Conservation (phyloP, 2,113 vertebrate genomes). For the Oryzias celebensis region DNA sequence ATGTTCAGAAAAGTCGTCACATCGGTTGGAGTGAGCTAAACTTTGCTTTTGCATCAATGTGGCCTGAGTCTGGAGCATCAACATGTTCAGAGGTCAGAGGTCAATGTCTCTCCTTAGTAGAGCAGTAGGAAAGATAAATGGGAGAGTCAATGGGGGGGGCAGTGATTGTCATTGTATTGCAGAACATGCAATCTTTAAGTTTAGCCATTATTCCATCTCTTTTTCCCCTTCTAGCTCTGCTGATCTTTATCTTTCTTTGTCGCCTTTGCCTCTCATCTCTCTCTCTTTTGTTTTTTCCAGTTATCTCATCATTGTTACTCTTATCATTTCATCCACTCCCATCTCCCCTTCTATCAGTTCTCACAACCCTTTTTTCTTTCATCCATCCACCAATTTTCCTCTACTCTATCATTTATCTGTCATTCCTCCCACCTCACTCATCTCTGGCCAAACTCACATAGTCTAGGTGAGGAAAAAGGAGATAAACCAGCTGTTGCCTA, state of each 20-base stretch:
- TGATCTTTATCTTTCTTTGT: not conserved
- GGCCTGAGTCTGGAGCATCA: not conserved
- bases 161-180: slow-evolving; percentile 1
- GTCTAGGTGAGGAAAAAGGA: slow-evolving; percentile 7
- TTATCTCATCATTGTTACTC: not conserved
- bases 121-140: slow-evolving; percentile 28
- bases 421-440: not conserved
- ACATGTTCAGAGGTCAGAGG: slow-evolving; percentile 3
- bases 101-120: slow-evolving; percentile 43
- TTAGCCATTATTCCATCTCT: not conserved
- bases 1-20: no score
- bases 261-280: not conserved
- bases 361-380: not conserved
- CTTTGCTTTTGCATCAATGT: not conserved
- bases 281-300: not conserved
- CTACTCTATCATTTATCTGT: slow-evolving; percentile 13
- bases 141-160: slow-evolving; percentile 43
- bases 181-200: slow-evolving; percentile 4
- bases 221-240: not conserved
- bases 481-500: slow-evolving; percentile 46
- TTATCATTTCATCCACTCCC: not conserved
- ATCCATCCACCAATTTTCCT: not conserved
- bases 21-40: not conserved
- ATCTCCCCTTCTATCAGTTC: not conserved
- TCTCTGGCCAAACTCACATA: slow-evolving; percentile 9